A percentile compares a stretch with the other conserved stretches of the same genome.
phyloP scores from a whole-genome alignment of 2,888 invertebrate genomes.

The Drosophila cognata region DNA sequence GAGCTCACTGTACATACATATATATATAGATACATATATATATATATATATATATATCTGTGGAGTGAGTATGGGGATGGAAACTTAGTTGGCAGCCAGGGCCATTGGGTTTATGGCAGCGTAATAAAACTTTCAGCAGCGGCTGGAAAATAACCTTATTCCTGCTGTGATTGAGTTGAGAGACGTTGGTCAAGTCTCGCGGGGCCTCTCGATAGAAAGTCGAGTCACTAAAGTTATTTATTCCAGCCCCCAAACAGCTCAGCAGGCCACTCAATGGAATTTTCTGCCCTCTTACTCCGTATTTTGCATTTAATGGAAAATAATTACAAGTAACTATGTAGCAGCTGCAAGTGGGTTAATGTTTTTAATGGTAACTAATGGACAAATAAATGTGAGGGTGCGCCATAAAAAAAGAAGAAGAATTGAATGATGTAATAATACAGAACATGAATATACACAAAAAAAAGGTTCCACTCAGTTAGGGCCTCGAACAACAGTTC shows the following conservation, averaged over 20 bases:
- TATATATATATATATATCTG: not conserved
- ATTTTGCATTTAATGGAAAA: slow-evolving; percentile 73
- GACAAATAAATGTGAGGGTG: slow-evolving; percentile 27
- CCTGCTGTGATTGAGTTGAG: slow-evolving; percentile 76
- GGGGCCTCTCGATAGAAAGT: slow-evolving; percentile 37
- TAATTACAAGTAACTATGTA: slow-evolving; percentile 70
- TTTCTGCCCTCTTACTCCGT: slow-evolving; percentile 10
- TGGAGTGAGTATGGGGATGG: not conserved
- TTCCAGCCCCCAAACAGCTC: slow-evolving; percentile 42
- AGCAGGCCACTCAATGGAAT: slow-evolving; percentile 46
- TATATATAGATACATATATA: not conserved
- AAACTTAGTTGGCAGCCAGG: slow-evolving; percentile 17
- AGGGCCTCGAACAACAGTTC: not conserved
- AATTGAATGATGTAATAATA: not conserved
- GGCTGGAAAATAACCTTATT: slow-evolving; percentile 64
- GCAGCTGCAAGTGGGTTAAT: slow-evolving; percentile 46
- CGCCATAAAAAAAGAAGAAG: not conserved
- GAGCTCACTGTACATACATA: slow-evolving; percentile 34
- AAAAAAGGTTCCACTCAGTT: not conserved
- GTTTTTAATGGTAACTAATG: slow-evolving; percentile 70
- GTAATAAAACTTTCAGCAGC: slow-evolving; percentile 70
- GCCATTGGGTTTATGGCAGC: slow-evolving; percentile 44
- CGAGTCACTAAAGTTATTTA: slow-evolving; percentile 60
- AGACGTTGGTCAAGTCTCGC: slow-evolving; percentile 72
- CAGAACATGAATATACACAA: not conserved